A percentile compares a stretch with the other conserved stretches of the same genome.
Conservation (phyloP, 2,113 vertebrate genomes). For the Psilopogon haemacephalus region DNA sequence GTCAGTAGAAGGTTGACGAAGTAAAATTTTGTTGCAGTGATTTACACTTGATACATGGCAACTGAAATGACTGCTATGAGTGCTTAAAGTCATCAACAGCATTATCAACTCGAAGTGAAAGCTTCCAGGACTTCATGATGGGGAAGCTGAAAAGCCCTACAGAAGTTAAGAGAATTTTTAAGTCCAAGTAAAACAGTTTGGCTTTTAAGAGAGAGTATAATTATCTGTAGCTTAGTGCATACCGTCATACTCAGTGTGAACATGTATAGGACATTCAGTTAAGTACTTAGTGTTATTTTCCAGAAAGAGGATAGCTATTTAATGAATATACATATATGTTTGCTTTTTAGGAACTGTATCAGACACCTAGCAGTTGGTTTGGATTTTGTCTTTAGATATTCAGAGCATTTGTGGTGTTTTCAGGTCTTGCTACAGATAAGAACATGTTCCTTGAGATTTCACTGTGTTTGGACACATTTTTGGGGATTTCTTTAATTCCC, state of each 20-base stretch:
- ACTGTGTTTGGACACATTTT: background rate
- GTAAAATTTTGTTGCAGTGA: background rate
- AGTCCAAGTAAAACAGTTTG: background rate
- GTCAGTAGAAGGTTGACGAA: background rate
- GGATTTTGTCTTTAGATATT: background rate
- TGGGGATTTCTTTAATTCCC: background rate
- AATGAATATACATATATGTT: background rate
- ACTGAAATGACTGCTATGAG: background rate
- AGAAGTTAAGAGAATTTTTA: background rate
- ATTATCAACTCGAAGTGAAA: background rate
- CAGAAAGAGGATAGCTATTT: background rate
- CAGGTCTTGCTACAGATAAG: background rate
- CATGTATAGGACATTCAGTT: background rate
- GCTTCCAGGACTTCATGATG: background rate
- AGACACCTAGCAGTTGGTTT: background rate
- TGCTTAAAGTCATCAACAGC: background rate
- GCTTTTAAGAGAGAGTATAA: background rate
- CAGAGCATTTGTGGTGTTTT: background rate
- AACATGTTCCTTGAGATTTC: background rate
- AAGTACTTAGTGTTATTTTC: background rate
- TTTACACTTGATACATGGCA: background rate
- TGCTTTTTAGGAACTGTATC: background rate
- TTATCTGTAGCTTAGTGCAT: background rate
- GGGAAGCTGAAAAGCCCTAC: background rate
- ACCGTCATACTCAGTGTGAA: background rate